Conservation (phyloP, 1,140 invertebrate species). For the Trichonephila clavipes region DNA sequence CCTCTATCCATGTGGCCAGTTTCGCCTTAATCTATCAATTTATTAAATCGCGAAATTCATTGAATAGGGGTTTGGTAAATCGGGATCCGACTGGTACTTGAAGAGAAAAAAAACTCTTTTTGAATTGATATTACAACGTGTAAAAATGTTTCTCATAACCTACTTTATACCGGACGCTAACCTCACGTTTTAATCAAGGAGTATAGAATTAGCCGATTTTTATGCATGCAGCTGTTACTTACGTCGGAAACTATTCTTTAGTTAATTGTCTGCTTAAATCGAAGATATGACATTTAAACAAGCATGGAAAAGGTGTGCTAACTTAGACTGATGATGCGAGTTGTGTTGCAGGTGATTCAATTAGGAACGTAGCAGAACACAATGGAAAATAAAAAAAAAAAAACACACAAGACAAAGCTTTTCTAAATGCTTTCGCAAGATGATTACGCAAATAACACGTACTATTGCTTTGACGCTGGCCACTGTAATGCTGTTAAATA, state of each 20-base stretch:
- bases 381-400: not conserved
- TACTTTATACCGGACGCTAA: no score
- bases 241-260: constrained; percentile 10
- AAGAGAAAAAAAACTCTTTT: no score
- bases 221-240: not conserved
- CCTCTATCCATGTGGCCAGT: no score
- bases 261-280: not conserved
- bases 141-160: no score
- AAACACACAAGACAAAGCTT: no score
- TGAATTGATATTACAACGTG: no score
- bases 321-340: not conserved
- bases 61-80: no score
- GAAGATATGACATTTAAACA: constrained; percentile 28
- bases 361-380: not conserved
- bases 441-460: not conserved
- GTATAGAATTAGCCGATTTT: not conserved
- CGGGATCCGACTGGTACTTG: no score
- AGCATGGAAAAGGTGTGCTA: constrained; percentile 8
- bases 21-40: no score
- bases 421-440: not conserved
- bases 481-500: no score
- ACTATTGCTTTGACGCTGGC: not conserved
- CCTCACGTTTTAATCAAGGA: no score
- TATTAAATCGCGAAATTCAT: no score
- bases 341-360: not conserved